Evolutionary conservation across 2,113 vertebrate genomes (phyloP).

Genomic region (Platanista minor): DNA sequence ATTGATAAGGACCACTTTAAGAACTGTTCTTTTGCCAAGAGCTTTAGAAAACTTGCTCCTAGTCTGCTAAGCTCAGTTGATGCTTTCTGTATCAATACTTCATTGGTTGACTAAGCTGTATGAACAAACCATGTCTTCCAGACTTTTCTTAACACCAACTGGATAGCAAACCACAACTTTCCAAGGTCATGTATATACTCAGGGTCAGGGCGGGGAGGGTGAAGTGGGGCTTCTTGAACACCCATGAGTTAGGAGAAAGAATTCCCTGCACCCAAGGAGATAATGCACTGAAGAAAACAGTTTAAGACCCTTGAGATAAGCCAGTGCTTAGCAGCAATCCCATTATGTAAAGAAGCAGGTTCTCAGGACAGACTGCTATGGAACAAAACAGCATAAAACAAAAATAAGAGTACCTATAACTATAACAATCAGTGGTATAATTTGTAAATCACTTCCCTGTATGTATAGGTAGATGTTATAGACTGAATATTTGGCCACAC

Average conservation of each 20-base stretch:
- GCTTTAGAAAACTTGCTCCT: neutral
- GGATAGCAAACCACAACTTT: neutral
- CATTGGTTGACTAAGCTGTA: neutral
- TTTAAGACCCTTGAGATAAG: neutral
- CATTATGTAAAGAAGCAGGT: neutral
- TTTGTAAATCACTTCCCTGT: neutral
- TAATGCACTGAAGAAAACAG: neutral
- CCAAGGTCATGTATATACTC: neutral
- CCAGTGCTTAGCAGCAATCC: neutral
- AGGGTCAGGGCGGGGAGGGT: neutral
- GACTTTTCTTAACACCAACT: neutral
- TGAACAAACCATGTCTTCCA: neutral
- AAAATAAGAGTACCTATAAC: neutral
- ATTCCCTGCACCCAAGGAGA: neutral
- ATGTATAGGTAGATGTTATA: neutral
- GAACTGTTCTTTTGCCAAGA: neutral
- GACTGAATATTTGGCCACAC: neutral
- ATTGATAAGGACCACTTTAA: neutral
- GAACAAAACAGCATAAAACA: neutral
- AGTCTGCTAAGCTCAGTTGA: neutral
- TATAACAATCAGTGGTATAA: neutral
- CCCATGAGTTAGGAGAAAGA: rapidly evolving
- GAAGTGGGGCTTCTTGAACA: neutral
- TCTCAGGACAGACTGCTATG: neutral
- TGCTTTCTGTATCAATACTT: neutral